Evolutionary conservation across 2,888 invertebrate species (phyloP), one percentile per base, ranked within the genome.

Genomic region (Agrilus biguttatus): DNA sequence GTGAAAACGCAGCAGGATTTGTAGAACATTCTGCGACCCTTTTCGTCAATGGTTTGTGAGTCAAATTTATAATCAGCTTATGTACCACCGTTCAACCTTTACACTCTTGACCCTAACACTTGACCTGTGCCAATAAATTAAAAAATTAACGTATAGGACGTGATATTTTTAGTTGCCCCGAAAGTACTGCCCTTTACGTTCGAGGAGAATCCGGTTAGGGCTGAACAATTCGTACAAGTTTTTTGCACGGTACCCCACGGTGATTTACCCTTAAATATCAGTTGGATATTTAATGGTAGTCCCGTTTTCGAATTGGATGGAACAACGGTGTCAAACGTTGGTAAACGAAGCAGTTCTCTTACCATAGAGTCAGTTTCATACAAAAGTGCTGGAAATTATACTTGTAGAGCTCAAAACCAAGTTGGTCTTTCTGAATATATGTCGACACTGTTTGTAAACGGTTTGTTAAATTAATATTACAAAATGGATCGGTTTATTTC

Each of bases 1-100:
- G 81, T 44, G 74, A 76, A 65, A 87, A 86, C 66, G 71, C 72
- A 52, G 85, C 83, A 45, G 87, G 84, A 54, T 66, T 68, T 49
- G 73, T 75, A 53, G 75, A 75, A 53, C 76, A 80, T 60, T 75
- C 80, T 44, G 77, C 83, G 49, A 73, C 74, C 58, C 71, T 86
- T 52, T 75, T 75, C 61, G 83, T 86, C 51, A 80, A 83, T 63
- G 84, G 84, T 84, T 63, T 56, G 74, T 66, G 39, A 37, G 39
- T 33, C 42, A 32, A 28, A 28, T 28, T 28, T 14, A 42, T 35
- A 33, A 21, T 17, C 33, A 33, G 39, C 36, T 44, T 32, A 36
- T 47, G 33, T 39, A 33, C 5, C 19, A 19, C 19, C 2, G 19
- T 42, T 38, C 41, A 36, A 23, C 38, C n/a, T 36, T 21, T 38